A percentile compares a stretch with the other conserved stretches of the same genome.
These are phyloP conservation scores for Corythoichthys haematopterus DNA, from an alignment of 2,113 vertebrate genomes.

Conservation along the genomic window DNA sequence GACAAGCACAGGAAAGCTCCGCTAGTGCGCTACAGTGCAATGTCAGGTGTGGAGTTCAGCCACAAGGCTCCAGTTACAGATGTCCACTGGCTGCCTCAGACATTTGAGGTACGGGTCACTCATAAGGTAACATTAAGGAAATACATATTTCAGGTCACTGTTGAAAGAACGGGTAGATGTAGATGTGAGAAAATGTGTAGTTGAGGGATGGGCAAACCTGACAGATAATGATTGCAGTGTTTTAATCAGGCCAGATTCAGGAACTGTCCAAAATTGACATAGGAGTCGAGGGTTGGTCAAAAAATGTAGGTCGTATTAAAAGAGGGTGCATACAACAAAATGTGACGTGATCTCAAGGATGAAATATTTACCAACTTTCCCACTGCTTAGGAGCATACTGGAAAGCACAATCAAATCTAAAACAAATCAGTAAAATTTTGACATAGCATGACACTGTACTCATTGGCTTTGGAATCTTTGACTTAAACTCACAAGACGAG, in stretches of 20 bases:
- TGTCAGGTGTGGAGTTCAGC: conserved; percentile 74
- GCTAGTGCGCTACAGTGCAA: conserved; percentile 71
- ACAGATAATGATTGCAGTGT: not conserved
- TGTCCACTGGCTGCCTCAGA: conserved; percentile 81
- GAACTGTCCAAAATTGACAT: not conserved
- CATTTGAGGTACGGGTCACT: conserved; percentile 74
- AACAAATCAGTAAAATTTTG: not conserved
- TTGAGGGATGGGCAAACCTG: no score
- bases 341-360: not conserved
- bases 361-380: not conserved
- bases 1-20: conserved; percentile 52
- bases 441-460: no score
- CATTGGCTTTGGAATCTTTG: no score
- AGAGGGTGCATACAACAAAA: not conserved
- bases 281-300: not conserved
- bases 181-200: not conserved
- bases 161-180: not conserved
- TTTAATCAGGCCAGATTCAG: not conserved
- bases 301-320: not conserved
- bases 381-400: not conserved
- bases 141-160: not conserved
- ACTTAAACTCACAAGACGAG: no score
- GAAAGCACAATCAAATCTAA: not conserved
- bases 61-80: conserved; percentile 81
- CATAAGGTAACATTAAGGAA: not conserved